Base-by-base conservation (phyloP, 64 coral and sea anemone species). In the Catalaphyllia jardinei region DNA sequence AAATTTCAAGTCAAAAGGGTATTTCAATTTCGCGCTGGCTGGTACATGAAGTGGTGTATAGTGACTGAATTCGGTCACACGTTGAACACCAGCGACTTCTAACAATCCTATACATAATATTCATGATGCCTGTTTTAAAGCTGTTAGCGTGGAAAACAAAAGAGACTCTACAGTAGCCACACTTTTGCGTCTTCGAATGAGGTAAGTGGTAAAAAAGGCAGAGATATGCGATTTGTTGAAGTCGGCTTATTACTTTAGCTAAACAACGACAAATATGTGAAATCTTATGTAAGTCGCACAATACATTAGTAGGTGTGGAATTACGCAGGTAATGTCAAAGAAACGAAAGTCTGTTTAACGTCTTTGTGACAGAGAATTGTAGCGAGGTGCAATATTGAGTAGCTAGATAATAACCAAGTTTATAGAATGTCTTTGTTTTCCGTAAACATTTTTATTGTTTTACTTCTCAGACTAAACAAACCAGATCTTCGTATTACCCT, bases 21-120 rank as follows among this genome's bases (percentile, higher is more conserved):
- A 65, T 46, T 46, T 46, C 60, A 8, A 20, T 65, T 65, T 24
- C n/a, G 9, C 25, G 22, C 22, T 11, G 38, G 30, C 76, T 79
- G 76, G 76, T 79, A 29, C 55, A 22, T 28, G 14, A 24, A 28
- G 76, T 22, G 24, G 46, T 55, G 12, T 79, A 52, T 16, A 55
- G 76, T 14, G 0, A 27, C 19, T 79, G 76, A 79, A 79, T 79
- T 79, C 51, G 76, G 51, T 79, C 76, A 79, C 76, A 79, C 15
- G 76, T 4, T 57, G 18, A 54, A 55, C 46, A 79, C 76, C 76
- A 79, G 76, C 38, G 76, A n/a, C 22, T 46, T 54, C 51, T 57
- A 51, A 22, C 14, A 55, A 46, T 12, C 65, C 10, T 55, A 55
- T 4, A 55, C 9, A 57, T 79, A 79, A 57, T 79, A 77, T 77